Percentiles rank a stretch among this genome's conserved stretches.
Evolutionary conservation across 2,888 invertebrate species (phyloP).

Genomic region (Epirrhoe tristata): DNA sequence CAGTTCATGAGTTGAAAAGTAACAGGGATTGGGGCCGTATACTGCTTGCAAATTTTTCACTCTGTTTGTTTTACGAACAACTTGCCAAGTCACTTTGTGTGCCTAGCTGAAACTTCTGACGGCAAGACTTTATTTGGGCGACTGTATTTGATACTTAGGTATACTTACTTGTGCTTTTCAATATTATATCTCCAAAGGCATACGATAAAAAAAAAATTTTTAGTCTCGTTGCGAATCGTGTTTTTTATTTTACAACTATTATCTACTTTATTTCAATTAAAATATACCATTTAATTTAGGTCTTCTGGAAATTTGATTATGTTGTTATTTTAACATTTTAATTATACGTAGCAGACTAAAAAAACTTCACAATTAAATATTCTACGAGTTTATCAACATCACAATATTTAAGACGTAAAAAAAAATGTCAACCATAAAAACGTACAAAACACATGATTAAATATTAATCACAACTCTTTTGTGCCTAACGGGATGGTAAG

Average conservation of each 20-base stretch:
- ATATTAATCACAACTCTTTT: constrained; percentile 55
- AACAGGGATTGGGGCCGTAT: constrained; percentile 35
- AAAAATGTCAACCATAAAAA: no score
- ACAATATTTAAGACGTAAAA: no score
- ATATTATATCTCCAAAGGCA: no score
- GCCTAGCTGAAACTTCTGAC: constrained; percentile 31
- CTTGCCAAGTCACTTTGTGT: constrained; percentile 42
- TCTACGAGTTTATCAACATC: not conserved
- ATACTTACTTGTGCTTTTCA: not conserved
- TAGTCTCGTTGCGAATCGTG: no score
- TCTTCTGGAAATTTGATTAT: not conserved
- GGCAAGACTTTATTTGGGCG: constrained; percentile 21
- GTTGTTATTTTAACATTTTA: not conserved
- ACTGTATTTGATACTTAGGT: not conserved
- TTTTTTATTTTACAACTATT: not conserved
- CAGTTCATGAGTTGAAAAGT: constrained; percentile 36
- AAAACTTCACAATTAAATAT: not conserved
- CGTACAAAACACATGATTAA: constrained; percentile 44
- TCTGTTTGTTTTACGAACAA: constrained; percentile 41
- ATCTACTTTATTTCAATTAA: not conserved
- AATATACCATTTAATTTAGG: no score
- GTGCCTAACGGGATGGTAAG: constrained; percentile 48
- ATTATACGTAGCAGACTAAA: not conserved
- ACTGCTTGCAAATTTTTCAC: constrained; percentile 44
- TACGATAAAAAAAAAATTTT: no score